Percentiles rank a stretch among this genome's conserved stretches.
Evolutionary conservation across 1,140 invertebrate genomes (phyloP).

Genomic region (Camponotus pennsylvanicus): DNA sequence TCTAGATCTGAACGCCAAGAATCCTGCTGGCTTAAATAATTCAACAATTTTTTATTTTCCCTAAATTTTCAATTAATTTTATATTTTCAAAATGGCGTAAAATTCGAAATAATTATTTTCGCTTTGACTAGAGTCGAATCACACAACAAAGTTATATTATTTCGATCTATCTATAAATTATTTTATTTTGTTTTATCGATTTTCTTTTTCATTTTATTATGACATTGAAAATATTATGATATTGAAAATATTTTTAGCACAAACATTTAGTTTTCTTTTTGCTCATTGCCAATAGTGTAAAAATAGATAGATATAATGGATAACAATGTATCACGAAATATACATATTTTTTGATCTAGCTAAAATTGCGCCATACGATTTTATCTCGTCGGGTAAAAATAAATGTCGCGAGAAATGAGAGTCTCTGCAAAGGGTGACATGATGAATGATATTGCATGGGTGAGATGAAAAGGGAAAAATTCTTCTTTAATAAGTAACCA

Average conservation of each 20-base stretch:
- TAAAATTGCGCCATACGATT: constrained; percentile 25
- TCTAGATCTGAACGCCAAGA: not conserved
- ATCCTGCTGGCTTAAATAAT: not conserved
- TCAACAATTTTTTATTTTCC: constrained; percentile 7
- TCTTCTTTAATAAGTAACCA: constrained; percentile 35
- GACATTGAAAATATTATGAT: constrained; percentile 26
- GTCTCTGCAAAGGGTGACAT: not conserved
- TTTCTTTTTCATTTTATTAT: not conserved
- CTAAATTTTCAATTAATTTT: constrained; percentile 3
- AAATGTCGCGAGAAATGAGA: constrained; percentile 30
- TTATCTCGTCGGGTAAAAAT: constrained; percentile 32
- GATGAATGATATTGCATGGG: not conserved
- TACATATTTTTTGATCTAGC: constrained; percentile 20
- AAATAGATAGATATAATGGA: not conserved
- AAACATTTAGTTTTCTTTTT: not conserved
- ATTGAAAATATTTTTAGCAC: constrained; percentile 11
- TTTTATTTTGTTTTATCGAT: not conserved
- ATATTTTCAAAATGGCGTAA: not conserved
- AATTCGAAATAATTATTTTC: not conserved
- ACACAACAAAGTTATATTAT: constrained; percentile 32
- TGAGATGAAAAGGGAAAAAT: not conserved
- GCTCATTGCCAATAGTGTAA: not conserved
- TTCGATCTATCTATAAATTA: not conserved
- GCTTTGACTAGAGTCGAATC: not conserved
- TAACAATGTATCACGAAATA: not conserved